Conservation (phyloP, 2,888 invertebrate genomes). For the Unio delphinus region DNA sequence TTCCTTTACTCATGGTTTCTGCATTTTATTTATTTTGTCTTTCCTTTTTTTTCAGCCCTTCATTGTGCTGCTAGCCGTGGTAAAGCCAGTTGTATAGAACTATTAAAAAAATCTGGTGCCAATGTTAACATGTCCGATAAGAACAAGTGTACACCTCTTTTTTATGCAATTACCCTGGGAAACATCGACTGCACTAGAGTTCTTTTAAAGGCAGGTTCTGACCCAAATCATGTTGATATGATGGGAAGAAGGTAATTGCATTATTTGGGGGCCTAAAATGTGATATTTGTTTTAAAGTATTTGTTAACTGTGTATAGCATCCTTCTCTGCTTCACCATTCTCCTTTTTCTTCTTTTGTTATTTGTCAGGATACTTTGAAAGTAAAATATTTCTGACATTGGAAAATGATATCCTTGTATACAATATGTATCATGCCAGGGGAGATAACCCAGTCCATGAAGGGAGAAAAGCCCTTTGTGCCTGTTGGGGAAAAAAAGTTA, state of each 20-base stretch:
- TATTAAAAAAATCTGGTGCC: conserved; percentile 79
- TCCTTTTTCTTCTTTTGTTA: too few species aligned
- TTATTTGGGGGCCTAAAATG: not conserved
- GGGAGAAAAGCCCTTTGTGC: too few species aligned
- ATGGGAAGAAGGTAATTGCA: conserved; percentile 84
- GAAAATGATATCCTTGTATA: too few species aligned
- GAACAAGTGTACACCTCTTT: conserved; percentile 95
- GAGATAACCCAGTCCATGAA: too few species aligned
- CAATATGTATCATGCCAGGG: too few species aligned
- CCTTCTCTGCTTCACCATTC: too few species aligned
- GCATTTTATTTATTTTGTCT: not conserved
- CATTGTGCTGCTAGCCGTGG: conserved; percentile 98
- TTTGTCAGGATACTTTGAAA: too few species aligned
- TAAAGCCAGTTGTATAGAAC: conserved; percentile 92
- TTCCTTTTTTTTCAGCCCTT: conserved; percentile 76
- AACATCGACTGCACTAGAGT: conserved; percentile 94
- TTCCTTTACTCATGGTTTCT: too few species aligned
- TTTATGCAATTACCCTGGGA: conserved; percentile 96
- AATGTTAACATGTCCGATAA: conserved; percentile 91
- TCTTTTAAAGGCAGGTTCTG: conserved; percentile 89
- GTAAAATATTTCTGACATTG: too few species aligned
- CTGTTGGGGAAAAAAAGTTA: too few species aligned
- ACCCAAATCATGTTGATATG: conserved; percentile 92
- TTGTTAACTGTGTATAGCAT: too few species aligned
- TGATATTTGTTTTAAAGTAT: not conserved